Conservation (phyloP, 1,140 invertebrate genomes). For the Pseudomyrmex gracilis region DNA sequence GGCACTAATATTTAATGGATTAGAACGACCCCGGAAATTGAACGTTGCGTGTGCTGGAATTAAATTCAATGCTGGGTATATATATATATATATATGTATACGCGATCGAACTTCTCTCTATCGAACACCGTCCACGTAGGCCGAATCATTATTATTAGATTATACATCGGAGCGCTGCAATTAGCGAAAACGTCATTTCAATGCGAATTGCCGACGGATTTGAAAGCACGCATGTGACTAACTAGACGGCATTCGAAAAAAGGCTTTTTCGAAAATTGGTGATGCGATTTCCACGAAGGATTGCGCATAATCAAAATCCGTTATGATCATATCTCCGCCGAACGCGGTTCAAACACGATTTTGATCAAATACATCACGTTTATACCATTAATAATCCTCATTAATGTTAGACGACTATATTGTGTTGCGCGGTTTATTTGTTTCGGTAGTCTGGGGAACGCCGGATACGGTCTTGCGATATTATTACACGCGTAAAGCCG, state of each 20-base stretch:
- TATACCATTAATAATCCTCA: slow-evolving; percentile 12
- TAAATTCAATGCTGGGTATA: slow-evolving; percentile 32
- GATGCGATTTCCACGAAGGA: not conserved
- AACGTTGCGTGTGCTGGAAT: slow-evolving; percentile 37
- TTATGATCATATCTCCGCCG: not conserved
- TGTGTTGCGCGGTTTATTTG: slow-evolving; percentile 5
- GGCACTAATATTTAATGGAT: slow-evolving; percentile 55
- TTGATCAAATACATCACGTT: slow-evolving; percentile 11
- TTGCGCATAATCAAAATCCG: not conserved
- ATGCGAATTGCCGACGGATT: not conserved
- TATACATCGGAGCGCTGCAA: slow-evolving; percentile 13
- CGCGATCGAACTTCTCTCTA: slow-evolving; percentile 5
- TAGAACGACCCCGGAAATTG: slow-evolving; percentile 51
- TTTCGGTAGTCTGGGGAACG: not conserved
- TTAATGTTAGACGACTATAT: slow-evolving; percentile 3
- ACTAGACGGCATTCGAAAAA: not conserved
- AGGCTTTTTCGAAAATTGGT: not conserved
- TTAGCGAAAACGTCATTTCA: slow-evolving; percentile 44
- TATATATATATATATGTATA: no score
- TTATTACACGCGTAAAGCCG: slow-evolving; percentile 32
- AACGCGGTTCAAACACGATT: not conserved
- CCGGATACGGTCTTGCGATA: slow-evolving; percentile 9
- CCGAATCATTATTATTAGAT: slow-evolving; percentile 48
- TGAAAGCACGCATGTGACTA: not conserved
- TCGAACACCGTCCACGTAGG: slow-evolving; percentile 17